Evolutionary conservation across 2,888 invertebrate genomes (phyloP).

Genomic region (Ecliptopera silaceata): DNA sequence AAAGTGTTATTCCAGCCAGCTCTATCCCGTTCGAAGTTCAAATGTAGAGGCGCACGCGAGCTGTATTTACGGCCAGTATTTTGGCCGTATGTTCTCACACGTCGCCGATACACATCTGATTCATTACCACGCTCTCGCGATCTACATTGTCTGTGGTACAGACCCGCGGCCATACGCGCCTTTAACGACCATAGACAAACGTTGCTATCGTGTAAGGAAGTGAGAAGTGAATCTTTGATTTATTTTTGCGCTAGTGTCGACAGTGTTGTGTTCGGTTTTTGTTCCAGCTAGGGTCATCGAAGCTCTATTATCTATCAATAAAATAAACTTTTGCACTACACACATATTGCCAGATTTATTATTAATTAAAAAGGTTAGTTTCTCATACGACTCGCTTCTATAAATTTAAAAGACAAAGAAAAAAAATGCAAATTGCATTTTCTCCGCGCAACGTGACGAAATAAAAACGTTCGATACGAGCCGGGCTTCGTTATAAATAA

Average conservation of each 20-base stretch:
- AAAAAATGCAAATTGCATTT: no score
- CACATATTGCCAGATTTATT: no score
- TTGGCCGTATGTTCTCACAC: constrained; percentile 82
- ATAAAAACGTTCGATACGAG: constrained; percentile 30
- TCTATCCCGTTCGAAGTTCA: constrained; percentile 47
- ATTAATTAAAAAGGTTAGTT: no score
- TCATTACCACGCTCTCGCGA: constrained; percentile 72
- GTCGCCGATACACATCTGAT: constrained; percentile 81
- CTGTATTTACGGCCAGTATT: constrained; percentile 80
- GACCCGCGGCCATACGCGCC: constrained; percentile 44
- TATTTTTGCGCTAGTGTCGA: constrained; percentile 29
- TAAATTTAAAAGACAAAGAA: not conserved
- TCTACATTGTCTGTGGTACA: constrained; percentile 63
- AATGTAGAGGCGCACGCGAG: constrained; percentile 66
- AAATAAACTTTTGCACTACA: no score
- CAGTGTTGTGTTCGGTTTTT: not conserved
- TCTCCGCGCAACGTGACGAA: constrained; percentile 13
- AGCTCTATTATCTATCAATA: not conserved
- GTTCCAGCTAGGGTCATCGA: not conserved
- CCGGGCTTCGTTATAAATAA: constrained; percentile 19
- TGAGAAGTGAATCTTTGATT: constrained; percentile 35
- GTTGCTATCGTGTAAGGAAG: constrained; percentile 37
- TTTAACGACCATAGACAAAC: constrained; percentile 44
- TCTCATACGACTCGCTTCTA: not conserved
- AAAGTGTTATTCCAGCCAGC: constrained; percentile 38